Evolutionary conservation across 2,113 vertebrate species (phyloP), one percentile per base, ranked within the genome.

Genomic region (Zosterops pallidus): DNA sequence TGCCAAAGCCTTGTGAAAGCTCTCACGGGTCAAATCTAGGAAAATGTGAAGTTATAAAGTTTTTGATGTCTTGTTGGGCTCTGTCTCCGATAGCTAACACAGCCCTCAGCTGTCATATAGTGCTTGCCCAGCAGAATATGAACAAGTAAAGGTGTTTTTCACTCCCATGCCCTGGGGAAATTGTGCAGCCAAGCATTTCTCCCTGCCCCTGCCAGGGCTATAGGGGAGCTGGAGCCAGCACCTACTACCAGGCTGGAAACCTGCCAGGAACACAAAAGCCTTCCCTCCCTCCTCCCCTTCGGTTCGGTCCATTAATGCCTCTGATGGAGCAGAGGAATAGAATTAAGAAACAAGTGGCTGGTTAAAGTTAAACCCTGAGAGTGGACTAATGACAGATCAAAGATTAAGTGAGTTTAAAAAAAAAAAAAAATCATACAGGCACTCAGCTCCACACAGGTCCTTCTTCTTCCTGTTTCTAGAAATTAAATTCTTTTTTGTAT

Each of bases 361-460:
- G 95, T 96, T 97, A 96, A 97, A 96, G 70, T 94, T 96, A 96
- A 97, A 97, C 96, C 92, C 63, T 60, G 65, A 94, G 64, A 96
- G 89, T 16, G 46, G 56, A 57, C 25, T 70, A 96, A 93, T 72
- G 82, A 92, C 87, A 95, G 95, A 97, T 69, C 89, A 97, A 96
- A 97, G 96, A 96, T 94, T 94, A 90, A 95, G 75, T 35, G 83
- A 78, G 33, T 29, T 29, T 83, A 78, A 1, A 17, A 57, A 22
- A 81, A 42, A 24, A 56, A 52, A 25, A 44, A 24, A 22, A 19
- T 9, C 11, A 4, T 39, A 37, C 9, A 11, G 44, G 55, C 67
- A 23, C 57, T 84, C 26, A 68, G 62, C 77, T 78, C 64, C 83
- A 83, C 80, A 57, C 63, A 49, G 55, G 42, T 70, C 46, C 71